A percentile compares a stretch with the other conserved stretches of the same genome.
Evolutionary conservation across 2,113 vertebrate genomes (phyloP).

Genomic region (Anthoscopus minutus): DNA sequence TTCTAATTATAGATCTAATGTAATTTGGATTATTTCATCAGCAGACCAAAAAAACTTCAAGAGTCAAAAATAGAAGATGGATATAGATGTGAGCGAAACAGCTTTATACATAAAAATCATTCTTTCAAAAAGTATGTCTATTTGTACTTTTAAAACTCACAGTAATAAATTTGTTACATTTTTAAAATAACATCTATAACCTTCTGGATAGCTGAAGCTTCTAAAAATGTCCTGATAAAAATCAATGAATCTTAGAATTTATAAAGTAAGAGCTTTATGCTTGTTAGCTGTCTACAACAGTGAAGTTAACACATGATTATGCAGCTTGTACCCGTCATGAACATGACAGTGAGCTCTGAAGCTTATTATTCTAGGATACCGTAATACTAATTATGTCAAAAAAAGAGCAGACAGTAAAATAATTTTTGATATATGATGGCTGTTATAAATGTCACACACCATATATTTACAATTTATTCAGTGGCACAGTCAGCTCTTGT

Average conservation of each 20-base stretch:
- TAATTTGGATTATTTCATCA: constrained; percentile 20
- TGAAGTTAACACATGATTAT: constrained; percentile 69
- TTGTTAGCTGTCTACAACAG: constrained; percentile 69
- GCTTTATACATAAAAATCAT: neutral
- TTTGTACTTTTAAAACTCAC: neutral
- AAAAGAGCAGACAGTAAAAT: constrained; percentile 66
- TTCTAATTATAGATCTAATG: constrained; percentile 5
- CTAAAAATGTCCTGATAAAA: constrained; percentile 68
- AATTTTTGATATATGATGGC: constrained; percentile 54
- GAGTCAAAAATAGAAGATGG: neutral
- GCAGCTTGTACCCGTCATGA: constrained; percentile 64
- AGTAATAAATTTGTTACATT: constrained; percentile 49
- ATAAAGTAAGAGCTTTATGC: constrained; percentile 55
- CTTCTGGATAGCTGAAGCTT: constrained; percentile 57
- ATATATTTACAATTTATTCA: constrained; percentile 50
- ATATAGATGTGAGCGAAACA: neutral
- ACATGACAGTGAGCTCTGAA: constrained; percentile 59
- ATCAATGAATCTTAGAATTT: constrained; percentile 65
- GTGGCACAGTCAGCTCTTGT: constrained; percentile 2
- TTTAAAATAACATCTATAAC: constrained; percentile 29
- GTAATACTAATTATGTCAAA: constrained; percentile 69
- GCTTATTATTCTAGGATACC: constrained; percentile 65
- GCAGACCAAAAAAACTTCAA: neutral
- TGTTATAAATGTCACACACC: constrained; percentile 57
- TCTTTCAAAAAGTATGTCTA: neutral